Evolutionary conservation across 2,113 vertebrate genomes (phyloP), one percentile per base, ranked within the genome.

Genomic region (Toxotes chatareus): DNA sequence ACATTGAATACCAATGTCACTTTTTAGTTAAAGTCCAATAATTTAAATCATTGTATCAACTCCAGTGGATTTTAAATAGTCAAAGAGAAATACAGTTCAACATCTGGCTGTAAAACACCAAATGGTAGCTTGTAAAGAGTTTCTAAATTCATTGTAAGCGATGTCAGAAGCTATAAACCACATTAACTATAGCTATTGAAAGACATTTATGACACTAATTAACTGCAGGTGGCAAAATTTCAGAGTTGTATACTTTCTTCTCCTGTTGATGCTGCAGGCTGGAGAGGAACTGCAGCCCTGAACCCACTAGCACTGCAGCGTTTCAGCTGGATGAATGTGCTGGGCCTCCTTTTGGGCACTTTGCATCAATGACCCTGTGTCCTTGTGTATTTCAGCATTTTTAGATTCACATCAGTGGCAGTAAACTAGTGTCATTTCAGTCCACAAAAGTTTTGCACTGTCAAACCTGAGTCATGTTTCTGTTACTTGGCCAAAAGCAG

Each of bases 391-490:
- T 67, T 36, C 34, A 27, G 19, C 19, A 16, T 38, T 13, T 1
- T 19, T 57, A 40, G 62, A 76, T 38, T 65, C 47, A 12, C 32
- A n/a, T 40, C 32, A 49, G 14, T 67, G 42, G 21, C 38, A 77
- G 40, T 17, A 5, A 27, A 56, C 23, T 46, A 10, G 19, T n/a
- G 32, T 7, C n/a, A 23, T 49, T 64, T 40, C 46, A 74, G 46
- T 31, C 5, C 34, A 5, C 46, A 40, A 74, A 14, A 11, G 13
- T n/a, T 31, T 56, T 79, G 67, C 47, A 63, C 23, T 11, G 47
- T 64, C 49, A 56, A 46, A 36, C 7, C 17, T 14, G 60, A 64
- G 31, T 71, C 49, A 78, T 8, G 57, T 64, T 71, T 73, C 21
- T 21, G 5, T 64, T 64, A 23, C 7, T 67, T 3, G 0, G 69